Conservation (phyloP, 1,140 invertebrate species). For the Agrilus planipennis region DNA sequence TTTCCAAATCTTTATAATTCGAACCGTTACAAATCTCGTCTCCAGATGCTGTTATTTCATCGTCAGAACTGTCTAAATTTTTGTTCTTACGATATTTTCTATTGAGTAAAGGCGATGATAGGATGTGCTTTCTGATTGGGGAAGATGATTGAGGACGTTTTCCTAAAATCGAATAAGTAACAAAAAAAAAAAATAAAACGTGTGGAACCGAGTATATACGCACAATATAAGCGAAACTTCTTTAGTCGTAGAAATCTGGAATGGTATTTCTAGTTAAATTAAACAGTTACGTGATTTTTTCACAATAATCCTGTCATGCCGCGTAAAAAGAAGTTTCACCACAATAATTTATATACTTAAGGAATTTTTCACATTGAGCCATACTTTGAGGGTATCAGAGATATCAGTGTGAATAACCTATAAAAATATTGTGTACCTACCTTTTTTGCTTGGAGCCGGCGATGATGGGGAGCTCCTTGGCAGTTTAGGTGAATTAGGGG, state of each 20-base stretch:
- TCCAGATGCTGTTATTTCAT: conserved; percentile 57
- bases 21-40: conserved; percentile 50
- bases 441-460: conserved; percentile 56
- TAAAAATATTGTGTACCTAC: conserved; percentile 11
- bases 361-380: neutral
- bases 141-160: conserved; percentile 66
- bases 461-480: conserved; percentile 60
- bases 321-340: too few species aligned
- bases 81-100: conserved; percentile 55
- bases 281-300: too few species aligned
- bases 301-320: too few species aligned
- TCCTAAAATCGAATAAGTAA: conserved; percentile 23
- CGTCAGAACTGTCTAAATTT: conserved; percentile 75
- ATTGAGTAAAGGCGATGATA: conserved; percentile 69
- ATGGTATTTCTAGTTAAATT: too few species aligned
- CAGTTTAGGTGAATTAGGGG: conserved; percentile 46
- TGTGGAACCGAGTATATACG: too few species aligned
- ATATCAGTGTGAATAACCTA: neutral
- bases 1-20: conserved; percentile 81
- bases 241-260: too few species aligned
- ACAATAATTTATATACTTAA: too few species aligned
- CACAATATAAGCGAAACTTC: too few species aligned
- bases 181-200: neutral
- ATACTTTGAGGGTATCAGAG: neutral
- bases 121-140: conserved; percentile 63